Conservation (phyloP, 2,113 vertebrate species). For the Carassius auratus region DNA sequence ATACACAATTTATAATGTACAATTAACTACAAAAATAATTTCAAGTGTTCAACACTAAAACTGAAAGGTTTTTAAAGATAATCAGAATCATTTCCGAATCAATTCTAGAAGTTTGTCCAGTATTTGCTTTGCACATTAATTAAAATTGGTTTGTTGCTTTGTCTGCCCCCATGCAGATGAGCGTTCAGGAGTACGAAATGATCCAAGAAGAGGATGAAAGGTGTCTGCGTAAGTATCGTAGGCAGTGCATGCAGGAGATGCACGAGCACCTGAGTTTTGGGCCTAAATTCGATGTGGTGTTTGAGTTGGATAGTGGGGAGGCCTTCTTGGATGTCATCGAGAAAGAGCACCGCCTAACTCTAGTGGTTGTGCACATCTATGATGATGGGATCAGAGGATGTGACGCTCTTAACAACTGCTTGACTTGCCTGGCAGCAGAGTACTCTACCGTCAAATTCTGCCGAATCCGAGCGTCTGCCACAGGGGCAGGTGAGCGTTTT, state of each 20-base stretch:
- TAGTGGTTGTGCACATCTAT: slow-evolving; percentile 91
- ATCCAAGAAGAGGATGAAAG: slow-evolving; percentile 90
- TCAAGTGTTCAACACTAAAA: too few species aligned
- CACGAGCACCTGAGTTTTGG: slow-evolving; percentile 93
- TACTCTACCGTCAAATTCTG: slow-evolving; percentile 93
- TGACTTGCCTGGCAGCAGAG: slow-evolving; percentile 85
- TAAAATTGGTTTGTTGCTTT: not conserved
- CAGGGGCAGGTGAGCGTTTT: slow-evolving; percentile 89
- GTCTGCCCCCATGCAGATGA: slow-evolving; percentile 81
- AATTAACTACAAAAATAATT: too few species aligned
- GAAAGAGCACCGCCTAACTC: slow-evolving; percentile 87
- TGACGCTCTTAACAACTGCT: slow-evolving; percentile 85
- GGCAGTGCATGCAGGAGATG: slow-evolving; percentile 95
- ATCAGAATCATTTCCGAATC: not conserved
- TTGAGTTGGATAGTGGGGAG: slow-evolving; percentile 87
- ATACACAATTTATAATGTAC: too few species aligned
- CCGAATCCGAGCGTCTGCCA: slow-evolving; percentile 87
- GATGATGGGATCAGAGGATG: slow-evolving; percentile 87
- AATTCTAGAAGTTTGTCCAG: not conserved
- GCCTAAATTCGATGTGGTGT: slow-evolving; percentile 85
- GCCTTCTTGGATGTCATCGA: slow-evolving; percentile 92
- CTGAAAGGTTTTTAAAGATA: not conserved
- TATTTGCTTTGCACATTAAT: not conserved
- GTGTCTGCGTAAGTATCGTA: slow-evolving; percentile 88
- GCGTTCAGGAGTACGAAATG: slow-evolving; percentile 92